These are phyloP conservation scores for Crenichthys baileyi DNA, from an alignment of 2,797 vertebrate species.

Conservation along the genomic window DNA sequence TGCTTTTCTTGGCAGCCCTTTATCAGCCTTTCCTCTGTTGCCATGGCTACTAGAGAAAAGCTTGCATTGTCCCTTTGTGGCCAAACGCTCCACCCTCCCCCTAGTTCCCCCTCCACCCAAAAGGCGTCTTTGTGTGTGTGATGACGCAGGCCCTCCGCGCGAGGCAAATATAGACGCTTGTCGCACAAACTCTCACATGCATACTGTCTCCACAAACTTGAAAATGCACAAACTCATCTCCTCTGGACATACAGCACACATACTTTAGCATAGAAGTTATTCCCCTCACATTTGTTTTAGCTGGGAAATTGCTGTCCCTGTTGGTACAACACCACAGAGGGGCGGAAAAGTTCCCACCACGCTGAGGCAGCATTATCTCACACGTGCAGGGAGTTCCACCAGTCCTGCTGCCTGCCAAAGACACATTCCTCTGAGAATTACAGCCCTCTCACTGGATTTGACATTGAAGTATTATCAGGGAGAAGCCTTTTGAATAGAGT, in stretches of 20 bases:
- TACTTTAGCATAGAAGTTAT: constrained; percentile 24
- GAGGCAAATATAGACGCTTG: constrained; percentile 54
- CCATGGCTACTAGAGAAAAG: constrained; percentile 79
- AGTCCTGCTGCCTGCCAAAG: constrained; percentile 42
- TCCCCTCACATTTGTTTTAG: constrained; percentile 6
- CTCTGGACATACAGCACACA: constrained; percentile 23
- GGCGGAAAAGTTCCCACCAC: constrained; percentile 49
- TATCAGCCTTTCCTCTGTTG: constrained; percentile 76
- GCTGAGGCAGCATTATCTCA: constrained; percentile 55
- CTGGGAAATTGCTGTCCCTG: constrained; percentile 38
- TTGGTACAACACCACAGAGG: constrained; percentile 31
- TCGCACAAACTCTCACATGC: constrained; percentile 26
- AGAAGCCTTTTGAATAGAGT: constrained; percentile 46
- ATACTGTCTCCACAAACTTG: neutral
- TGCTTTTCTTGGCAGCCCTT: constrained; percentile 71
- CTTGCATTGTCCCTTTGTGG: constrained; percentile 75
- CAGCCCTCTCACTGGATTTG: constrained; percentile 58
- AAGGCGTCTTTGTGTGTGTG: constrained; percentile 57
- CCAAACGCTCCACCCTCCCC: constrained; percentile 43
- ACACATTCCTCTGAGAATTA: constrained; percentile 51
- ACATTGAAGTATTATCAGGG: constrained; percentile 68
- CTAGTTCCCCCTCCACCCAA: neutral
- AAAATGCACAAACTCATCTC: neutral
- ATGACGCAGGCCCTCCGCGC: constrained; percentile 57
- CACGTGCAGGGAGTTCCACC: constrained; percentile 44